Evolutionary conservation across 2,797 vertebrate species (phyloP), one percentile per base, ranked within the genome.

Genomic region (Chlorospingus flavigularis): DNA sequence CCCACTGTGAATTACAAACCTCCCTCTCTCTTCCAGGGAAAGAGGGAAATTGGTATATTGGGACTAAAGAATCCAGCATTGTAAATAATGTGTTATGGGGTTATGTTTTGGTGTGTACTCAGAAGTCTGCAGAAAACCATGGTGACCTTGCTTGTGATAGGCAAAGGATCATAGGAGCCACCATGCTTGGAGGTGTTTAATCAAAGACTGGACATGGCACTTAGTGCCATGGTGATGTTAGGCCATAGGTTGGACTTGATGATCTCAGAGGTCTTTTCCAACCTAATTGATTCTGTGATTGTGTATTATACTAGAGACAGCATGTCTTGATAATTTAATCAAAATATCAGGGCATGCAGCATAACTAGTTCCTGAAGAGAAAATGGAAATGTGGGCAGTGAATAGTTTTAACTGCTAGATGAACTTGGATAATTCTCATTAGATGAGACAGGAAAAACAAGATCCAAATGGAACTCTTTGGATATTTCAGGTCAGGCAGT

Each of bases 401-500:
- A 84, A 71, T 40, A 80, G 39, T 62, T 91, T 80, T 88, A 81
- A 79, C 79, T 92, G 28, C 54, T 78, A 43, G 65, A 66, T 85
- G 66, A 95, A 88, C 61, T 33, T 72, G 60, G 51, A 28, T 83
- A 86, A 88, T 60, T 82, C 72, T 78, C 43, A 76, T 9, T 26
- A 75, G 47, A 84, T 73, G 35, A 74, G 65, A 87, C 92, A 78
- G 65, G 89, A 91, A 93, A 90, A 93, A 92, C 79, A 66, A 88
- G 92, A 89, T 88, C 78, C 58, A 86, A 55, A 48, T 23, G 35
- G 42, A 87, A 39, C 45, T 54, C 53, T 33, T 63, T 0, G 5
- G 25, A 17, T 83, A 70, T 77, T 87, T 86, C 39, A 74, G 30
- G 62, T 68, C n/a, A 68, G 48, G 42, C 54, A 87, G 57, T 82